Base-by-base conservation (phyloP, 2,113 vertebrate species). In the human region DNA sequence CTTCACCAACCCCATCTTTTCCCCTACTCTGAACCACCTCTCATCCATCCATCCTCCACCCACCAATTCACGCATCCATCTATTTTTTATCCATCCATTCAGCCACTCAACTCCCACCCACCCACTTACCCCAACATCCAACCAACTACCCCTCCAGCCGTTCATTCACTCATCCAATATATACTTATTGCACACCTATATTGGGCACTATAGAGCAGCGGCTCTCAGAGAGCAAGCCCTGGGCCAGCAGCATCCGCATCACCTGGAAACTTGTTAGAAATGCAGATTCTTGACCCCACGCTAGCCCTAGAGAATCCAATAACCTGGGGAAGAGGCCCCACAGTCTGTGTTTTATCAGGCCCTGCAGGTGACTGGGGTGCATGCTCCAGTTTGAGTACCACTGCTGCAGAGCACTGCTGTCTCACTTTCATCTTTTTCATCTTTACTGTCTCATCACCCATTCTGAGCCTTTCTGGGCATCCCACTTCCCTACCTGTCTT, bases 261-360 rank as follows among this genome's bases (percentile, higher is more conserved):
- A 43, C 55, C 48, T 18, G 64, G 32, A 48, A 59, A 40, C 68
- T 83, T 38, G 61, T 86, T 78, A 81, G 66, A 85, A 95, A 72
- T 55, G 18, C 66, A 92, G 17, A 52, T 73, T 70, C 40, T 64
- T 59, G 35, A 20, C 48, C 23, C 48, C 11, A n/a, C 23, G 9
- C 57, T 16, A 76, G 43, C 87, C 22, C 50, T 85, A 68, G 12
- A 50, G 38, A 78, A 72, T 76, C 80, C 68, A 57, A 72, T 78
- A 76, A 57, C 40, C 59, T 59, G 45, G 45, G 27, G 5, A 20
- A 8, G 59, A 48, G 7, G 13, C 25, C 52, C 10, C 4, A 9
- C 18, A 35, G 7, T 27, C 50, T 12, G 8, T 48, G n/a, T 76
- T 64, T 45, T n/a, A 55, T 48, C 61, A 72, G 57, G 85, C 23